A percentile compares a stretch with the other conserved stretches of the same genome.
These are phyloP conservation scores for Allygus modestus DNA, from an alignment of 2,888 invertebrate species.

Conservation along the genomic window DNA sequence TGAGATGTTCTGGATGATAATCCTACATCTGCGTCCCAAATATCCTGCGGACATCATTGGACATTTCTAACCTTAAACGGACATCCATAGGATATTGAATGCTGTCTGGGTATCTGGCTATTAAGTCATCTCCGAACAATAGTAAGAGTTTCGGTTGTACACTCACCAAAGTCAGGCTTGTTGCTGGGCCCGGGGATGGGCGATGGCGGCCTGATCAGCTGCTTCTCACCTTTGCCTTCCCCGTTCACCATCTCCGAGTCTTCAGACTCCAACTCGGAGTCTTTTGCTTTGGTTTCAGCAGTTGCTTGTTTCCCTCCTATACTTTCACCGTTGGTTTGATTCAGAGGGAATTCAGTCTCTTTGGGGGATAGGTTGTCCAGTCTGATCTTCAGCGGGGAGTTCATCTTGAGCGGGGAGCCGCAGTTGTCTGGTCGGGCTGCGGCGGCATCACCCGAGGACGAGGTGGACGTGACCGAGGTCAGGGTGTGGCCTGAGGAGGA, in stretches of 20 bases:
- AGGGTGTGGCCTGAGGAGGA: conserved; percentile 52
- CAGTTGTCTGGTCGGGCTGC: background rate
- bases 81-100: no score
- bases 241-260: conserved; percentile 57
- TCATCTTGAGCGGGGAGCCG: conserved; percentile 30
- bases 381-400: conserved; percentile 59
- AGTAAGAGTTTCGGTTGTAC: no score
- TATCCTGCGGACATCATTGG: no score
- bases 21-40: no score
- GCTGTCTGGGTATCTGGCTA: no score
- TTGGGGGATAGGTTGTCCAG: conserved; percentile 53
- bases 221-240: conserved; percentile 50
- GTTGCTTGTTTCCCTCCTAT: conserved; percentile 36
- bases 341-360: conserved; percentile 39
- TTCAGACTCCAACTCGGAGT: conserved; percentile 75
- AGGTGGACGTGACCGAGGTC: conserved; percentile 59
- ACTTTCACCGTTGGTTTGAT: conserved; percentile 53
- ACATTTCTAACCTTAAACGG: no score
- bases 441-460: background rate
- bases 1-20: no score
- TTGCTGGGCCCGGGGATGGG: conserved; percentile 71
- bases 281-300: conserved; percentile 33
- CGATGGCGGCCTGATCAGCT: conserved; percentile 69
- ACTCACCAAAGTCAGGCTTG: conserved; percentile 70
- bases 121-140: no score